phyloP scores from a whole-genome alignment of 1,140 invertebrate genomes.

The Chionoecetes opilio region DNA sequence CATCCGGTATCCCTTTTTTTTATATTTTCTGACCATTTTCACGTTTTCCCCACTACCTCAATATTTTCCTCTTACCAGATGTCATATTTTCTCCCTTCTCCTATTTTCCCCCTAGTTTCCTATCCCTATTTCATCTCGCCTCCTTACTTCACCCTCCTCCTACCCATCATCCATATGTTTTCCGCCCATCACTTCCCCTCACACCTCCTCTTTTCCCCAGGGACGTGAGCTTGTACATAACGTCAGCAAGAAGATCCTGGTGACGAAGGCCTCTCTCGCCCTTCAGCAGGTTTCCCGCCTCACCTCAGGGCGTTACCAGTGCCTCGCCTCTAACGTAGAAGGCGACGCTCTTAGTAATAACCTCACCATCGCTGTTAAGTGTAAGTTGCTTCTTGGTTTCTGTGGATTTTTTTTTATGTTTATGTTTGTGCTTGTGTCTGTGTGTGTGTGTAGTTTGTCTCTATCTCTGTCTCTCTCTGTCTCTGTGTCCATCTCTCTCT shows the following conservation, averaged over 20 bases:
- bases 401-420: no score
- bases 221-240: constrained; percentile 61
- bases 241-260: constrained; percentile 20
- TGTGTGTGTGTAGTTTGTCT: no score
- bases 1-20: no score
- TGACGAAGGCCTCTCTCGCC: constrained; percentile 83
- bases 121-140: not conserved
- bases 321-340: constrained; percentile 86
- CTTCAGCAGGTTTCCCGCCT: constrained; percentile 87
- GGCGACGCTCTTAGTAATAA: constrained; percentile 85
- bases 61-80: no score
- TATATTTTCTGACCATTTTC: no score
- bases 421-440: no score
- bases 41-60: no score
- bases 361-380: constrained; percentile 89
- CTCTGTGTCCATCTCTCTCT: no score
- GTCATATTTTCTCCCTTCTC: not conserved
- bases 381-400: constrained; percentile 77
- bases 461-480: no score
- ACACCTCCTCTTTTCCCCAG: not conserved
- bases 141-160: not conserved
- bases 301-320: constrained; percentile 89
- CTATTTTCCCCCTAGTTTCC: not conserved
- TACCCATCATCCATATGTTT: no score
- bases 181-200: not conserved